Evolutionary conservation across 1,140 invertebrate genomes (phyloP).

Genomic region (Drosophila pseudoananassae): DNA sequence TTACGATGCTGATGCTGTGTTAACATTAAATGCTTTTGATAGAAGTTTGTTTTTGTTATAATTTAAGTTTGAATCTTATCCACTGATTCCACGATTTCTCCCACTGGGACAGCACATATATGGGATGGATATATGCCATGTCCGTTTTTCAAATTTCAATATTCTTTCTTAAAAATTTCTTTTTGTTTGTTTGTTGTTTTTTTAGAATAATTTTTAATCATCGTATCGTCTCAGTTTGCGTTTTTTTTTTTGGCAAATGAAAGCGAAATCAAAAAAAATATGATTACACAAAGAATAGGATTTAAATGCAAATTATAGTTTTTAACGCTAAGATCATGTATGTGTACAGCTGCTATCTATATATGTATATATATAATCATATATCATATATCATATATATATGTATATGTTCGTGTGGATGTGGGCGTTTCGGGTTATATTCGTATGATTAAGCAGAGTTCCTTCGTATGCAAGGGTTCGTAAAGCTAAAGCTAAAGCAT

Average conservation of each 20-base stretch:
- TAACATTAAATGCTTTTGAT: constrained; percentile 72
- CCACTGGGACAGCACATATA: constrained; percentile 9
- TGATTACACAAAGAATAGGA: constrained; percentile 43
- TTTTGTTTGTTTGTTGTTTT: constrained; percentile 12
- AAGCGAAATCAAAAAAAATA: constrained; percentile 10
- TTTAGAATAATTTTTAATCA: constrained; percentile 32
- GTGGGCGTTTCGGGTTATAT: constrained; percentile 2
- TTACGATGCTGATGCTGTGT: constrained; percentile 24
- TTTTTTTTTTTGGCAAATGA: constrained; percentile 33
- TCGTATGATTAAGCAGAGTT: constrained; percentile 45
- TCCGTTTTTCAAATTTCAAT: not conserved
- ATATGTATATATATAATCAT: constrained; percentile 28
- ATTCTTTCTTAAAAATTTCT: constrained; percentile 9
- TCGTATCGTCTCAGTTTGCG: constrained; percentile 30
- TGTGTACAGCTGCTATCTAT: constrained; percentile 41
- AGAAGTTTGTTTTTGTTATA: constrained; percentile 44
- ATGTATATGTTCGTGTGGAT: not conserved
- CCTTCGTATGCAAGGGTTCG: too few relatives aligned
- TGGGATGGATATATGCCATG: constrained; percentile 24
- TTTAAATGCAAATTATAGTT: constrained; percentile 54
- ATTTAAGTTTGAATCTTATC: not conserved
- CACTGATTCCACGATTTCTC: not conserved
- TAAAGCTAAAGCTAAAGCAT: constrained; percentile 50
- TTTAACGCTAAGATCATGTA: constrained; percentile 45
- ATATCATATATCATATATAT: constrained; percentile 13